Percentiles rank a stretch among this genome's conserved stretches.
phyloP scores from a whole-genome alignment of 2,113 vertebrate species.

The Machaerirhynchus nigripectus region DNA sequence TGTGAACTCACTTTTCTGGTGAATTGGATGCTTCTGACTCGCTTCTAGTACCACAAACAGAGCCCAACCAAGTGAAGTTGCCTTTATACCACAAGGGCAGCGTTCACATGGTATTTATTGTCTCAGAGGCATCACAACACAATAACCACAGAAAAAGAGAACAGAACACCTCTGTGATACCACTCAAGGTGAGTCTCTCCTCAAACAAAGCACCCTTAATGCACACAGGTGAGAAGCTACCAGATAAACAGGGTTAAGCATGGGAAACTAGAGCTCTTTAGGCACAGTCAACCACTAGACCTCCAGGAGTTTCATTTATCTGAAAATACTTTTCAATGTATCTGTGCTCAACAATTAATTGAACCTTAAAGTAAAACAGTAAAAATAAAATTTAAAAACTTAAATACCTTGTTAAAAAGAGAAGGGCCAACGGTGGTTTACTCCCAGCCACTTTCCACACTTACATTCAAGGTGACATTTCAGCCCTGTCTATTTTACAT shows the following conservation, averaged over 20 bases:
- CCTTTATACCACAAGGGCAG: background rate
- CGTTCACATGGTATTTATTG: background rate
- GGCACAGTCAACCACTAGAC: background rate
- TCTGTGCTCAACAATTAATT: background rate
- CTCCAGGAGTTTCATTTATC: background rate
- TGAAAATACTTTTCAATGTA: background rate
- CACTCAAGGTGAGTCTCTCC: background rate
- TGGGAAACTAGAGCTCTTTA: background rate
- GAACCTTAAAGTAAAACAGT: background rate
- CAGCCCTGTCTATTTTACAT: background rate
- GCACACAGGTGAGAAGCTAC: background rate
- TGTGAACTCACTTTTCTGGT: background rate
- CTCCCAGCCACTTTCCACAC: fast-evolving
- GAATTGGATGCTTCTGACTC: background rate
- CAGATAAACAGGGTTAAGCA: background rate
- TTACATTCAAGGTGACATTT: background rate
- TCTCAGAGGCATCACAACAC: background rate
- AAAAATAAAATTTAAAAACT: background rate
- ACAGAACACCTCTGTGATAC: background rate
- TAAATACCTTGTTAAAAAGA: background rate
- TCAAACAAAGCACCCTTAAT: background rate
- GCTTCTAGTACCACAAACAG: background rate
- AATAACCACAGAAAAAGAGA: background rate
- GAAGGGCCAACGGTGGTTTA: background rate
- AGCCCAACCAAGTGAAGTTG: background rate